Evolutionary conservation across 2,113 vertebrate genomes (phyloP).

Genomic region (Lampris megalopsis): DNA sequence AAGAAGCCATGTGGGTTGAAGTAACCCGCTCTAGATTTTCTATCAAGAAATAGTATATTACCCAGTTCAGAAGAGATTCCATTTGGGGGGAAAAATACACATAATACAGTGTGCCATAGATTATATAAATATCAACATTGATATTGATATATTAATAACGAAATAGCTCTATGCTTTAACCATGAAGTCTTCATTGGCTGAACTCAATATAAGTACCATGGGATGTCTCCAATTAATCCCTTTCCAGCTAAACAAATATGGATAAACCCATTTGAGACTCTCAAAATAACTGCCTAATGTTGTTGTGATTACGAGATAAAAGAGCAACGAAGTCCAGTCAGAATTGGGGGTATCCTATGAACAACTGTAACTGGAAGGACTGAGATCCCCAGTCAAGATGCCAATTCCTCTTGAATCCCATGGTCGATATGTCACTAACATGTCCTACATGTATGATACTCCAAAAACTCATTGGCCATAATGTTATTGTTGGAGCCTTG

Average conservation of each 20-base stretch:
- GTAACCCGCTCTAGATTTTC: neutral
- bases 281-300: neutral
- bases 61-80: neutral
- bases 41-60: neutral
- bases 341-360: neutral
- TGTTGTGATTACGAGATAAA: neutral
- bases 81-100: neutral
- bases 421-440: neutral
- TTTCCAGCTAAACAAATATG: neutral
- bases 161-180: neutral
- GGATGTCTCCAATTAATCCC: conserved; percentile 6
- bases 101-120: neutral
- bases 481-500: neutral
- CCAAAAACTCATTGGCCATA: neutral
- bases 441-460: neutral
- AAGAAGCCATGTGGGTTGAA: neutral
- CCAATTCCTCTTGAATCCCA: neutral
- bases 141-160: neutral
- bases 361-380: neutral
- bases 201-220: neutral
- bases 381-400: neutral
- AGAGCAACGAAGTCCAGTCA: neutral
- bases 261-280: conserved; percentile 6
- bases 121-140: too few relatives aligned
- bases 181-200: conserved; percentile 9